phyloP scores from a whole-genome alignment of 2,113 vertebrate genomes.

The Scytalopus superciliaris region DNA sequence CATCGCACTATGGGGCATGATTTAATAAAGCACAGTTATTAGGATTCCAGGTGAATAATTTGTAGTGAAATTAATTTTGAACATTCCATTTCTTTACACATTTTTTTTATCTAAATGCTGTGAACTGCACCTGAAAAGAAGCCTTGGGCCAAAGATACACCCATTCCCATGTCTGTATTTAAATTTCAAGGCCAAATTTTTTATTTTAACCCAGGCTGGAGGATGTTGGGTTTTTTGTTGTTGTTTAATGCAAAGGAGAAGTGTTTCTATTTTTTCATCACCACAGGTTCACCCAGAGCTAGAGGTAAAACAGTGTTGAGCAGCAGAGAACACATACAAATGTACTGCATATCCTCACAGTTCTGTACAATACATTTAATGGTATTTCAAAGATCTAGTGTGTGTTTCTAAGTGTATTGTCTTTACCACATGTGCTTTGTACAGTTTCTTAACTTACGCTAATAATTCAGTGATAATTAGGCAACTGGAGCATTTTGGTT shows the following conservation, averaged over 20 bases:
- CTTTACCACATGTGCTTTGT: too few species aligned
- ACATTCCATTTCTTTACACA: background rate
- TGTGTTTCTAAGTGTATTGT: too few species aligned
- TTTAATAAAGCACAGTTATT: background rate
- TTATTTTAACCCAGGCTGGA: background rate
- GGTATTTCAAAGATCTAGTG: too few species aligned
- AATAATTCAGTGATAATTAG: too few species aligned
- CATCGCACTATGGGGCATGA: background rate
- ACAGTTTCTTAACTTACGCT: too few species aligned
- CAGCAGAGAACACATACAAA: too few species aligned
- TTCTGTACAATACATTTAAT: too few species aligned
- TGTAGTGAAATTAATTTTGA: background rate
- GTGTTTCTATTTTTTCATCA: background rate
- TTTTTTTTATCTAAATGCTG: background rate
- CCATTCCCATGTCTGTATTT: background rate
- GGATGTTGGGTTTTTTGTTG: background rate
- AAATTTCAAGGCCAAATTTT: background rate
- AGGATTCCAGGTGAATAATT: background rate
- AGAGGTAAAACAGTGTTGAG: too few species aligned
- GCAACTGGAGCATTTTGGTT: too few species aligned
- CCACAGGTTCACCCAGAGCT: too few species aligned
- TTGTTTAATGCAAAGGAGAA: background rate
- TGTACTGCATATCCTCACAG: too few species aligned
- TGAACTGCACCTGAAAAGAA: background rate
- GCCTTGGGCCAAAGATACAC: background rate